Evolutionary conservation across 1,140 invertebrate genomes (phyloP).

Genomic region (Euwallacea fornicatus): DNA sequence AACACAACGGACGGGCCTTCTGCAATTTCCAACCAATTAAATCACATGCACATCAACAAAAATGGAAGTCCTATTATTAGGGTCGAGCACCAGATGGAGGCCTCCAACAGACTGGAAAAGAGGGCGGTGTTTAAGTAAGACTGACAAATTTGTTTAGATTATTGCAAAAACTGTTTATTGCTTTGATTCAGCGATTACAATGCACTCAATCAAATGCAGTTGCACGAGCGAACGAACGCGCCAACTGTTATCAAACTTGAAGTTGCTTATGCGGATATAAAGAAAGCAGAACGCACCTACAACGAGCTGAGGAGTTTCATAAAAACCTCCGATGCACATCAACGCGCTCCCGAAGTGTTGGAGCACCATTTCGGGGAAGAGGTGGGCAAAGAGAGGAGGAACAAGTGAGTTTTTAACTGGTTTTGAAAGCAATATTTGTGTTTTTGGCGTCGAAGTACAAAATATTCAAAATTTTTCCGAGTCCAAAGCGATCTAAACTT

Average conservation of each 20-base stretch:
- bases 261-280: slow-evolving; percentile 47
- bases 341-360: slow-evolving; percentile 37
- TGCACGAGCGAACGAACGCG: too few relatives aligned
- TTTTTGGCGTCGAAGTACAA: background rate
- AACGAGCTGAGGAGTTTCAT: slow-evolving; percentile 43
- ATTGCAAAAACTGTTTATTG: too few relatives aligned
- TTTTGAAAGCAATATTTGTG: background rate
- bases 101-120: too few relatives aligned
- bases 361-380: slow-evolving; percentile 39
- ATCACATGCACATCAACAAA: slow-evolving; percentile 8
- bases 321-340: slow-evolving; percentile 39
- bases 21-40: slow-evolving; percentile 5
- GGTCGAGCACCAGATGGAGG: too few relatives aligned
- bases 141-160: too few relatives aligned
- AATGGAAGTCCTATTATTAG: too few relatives aligned
- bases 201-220: too few relatives aligned
- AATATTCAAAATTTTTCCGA: background rate
- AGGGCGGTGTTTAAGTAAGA: too few relatives aligned
- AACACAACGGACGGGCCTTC: slow-evolving; percentile 4
- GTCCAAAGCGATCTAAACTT: background rate
- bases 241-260: slow-evolving; percentile 43
- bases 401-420: slow-evolving; percentile 13
- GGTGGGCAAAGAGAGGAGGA: slow-evolving; percentile 30
- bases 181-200: too few relatives aligned
- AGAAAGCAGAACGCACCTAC: slow-evolving; percentile 34